Evolutionary conservation across 2,888 invertebrate genomes (phyloP).

Genomic region (Capitulum mitella): DNA sequence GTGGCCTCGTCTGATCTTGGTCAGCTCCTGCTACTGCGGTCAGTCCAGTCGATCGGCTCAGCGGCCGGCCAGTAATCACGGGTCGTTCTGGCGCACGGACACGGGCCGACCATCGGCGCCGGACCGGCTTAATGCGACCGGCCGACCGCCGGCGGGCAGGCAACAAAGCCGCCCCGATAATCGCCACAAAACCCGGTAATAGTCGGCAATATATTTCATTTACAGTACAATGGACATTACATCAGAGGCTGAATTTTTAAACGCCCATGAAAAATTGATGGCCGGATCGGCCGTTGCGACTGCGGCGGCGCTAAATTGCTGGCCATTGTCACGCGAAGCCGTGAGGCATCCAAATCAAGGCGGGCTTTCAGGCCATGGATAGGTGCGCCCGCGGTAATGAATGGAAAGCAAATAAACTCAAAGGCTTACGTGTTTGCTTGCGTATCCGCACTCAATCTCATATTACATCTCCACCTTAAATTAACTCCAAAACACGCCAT

Average conservation of each 20-base stretch:
- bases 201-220: slow-evolving; percentile 13
- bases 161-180: neutral
- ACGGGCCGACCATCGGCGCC: neutral
- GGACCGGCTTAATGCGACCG: neutral
- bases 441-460: neutral
- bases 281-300: neutral
- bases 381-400: neutral
- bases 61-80: neutral
- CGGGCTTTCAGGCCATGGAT: neutral
- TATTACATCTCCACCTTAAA: neutral
- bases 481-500: too few species aligned
- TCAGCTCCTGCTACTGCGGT: too few species aligned
- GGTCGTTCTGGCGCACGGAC: neutral
- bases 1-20: too few species aligned
- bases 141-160: neutral
- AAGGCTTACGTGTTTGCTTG: neutral
- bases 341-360: neutral
- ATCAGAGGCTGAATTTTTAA: slow-evolving; percentile 10
- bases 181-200: neutral
- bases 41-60: neutral
- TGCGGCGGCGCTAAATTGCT: neutral
- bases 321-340: neutral
- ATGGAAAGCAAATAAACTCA: neutral
- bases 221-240: slow-evolving; percentile 18
- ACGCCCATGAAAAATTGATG: neutral